Base-by-base conservation (phyloP, 2,888 invertebrate species). In the Polydrusus cervinus region DNA sequence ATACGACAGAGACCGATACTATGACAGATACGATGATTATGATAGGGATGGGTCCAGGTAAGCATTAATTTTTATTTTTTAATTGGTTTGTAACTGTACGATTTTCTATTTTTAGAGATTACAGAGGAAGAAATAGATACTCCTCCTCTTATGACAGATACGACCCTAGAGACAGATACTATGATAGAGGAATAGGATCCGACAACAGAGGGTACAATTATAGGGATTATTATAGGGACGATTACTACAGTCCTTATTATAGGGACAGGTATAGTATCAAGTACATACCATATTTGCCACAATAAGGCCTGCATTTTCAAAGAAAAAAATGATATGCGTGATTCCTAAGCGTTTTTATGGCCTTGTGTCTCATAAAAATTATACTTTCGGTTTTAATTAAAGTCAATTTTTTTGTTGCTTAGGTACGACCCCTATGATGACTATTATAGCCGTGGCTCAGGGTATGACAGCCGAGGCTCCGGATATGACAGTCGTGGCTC, bases 361-460 rank as follows among this genome's bases (percentile, higher is more conserved):
- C n/a, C n/a, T n/a, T n/a, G n/a, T n/a, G 25, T 25, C 1, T 3
- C 25, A 25, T 5, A 25, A 25, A 25, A 1, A 25, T 25, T 25
- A 1, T 25, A n/a, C 25, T 25, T 25, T 25, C 25, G 25, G 1
- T 25, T 25, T 25, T 25, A 25, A 25, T 25, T 3, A 25, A 25
- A 5, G 25, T 25, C 5, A 40, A 38, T 61, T 38, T 61, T 43
- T 61, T 65, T 20, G 47, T 49, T 49, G 3, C 9, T 73, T 40
- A 72, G 75, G 11, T 72, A 75, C 49, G 78, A 75, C 74, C 90
- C 90, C 0, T 90, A 89, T 89, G 90, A 90, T 80, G 90, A 90
- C 82, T 90, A 90, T 9, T 90, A 89, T 79, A 90, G 91, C 80
- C 89, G 92, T 0, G n/a, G n/a, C n/a, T n/a, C n/a, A n/a, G n/a